A percentile compares a stretch with the other conserved stretches of the same genome.
These are phyloP conservation scores for Tenualosa ilisha DNA, from an alignment of 2,797 vertebrate species.

Conservation along the genomic window DNA sequence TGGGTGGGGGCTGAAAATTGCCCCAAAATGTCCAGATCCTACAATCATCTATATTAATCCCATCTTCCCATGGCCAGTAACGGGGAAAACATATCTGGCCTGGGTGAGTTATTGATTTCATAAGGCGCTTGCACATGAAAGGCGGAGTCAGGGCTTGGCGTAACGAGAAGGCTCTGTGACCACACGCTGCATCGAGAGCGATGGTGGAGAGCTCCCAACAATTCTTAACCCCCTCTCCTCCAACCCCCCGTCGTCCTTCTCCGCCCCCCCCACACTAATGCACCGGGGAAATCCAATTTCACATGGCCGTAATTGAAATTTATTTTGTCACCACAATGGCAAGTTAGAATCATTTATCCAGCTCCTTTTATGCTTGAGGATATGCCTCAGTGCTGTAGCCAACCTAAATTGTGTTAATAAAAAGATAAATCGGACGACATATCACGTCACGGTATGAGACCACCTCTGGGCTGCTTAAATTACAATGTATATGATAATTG, in stretches of 20 bases:
- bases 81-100: constrained; percentile 67
- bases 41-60: constrained; percentile 71
- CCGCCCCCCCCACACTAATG: constrained; percentile 52
- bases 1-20: constrained; percentile 57
- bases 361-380: constrained; percentile 53
- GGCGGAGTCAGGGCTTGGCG: constrained; percentile 45
- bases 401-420: constrained; percentile 53
- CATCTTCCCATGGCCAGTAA: constrained; percentile 55
- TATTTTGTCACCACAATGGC: constrained; percentile 69
- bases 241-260: neutral
- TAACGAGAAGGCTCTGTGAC: constrained; percentile 56
- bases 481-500: constrained; percentile 20
- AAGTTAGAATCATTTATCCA: constrained; percentile 62
- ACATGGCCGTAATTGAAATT: constrained; percentile 75
- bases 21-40: constrained; percentile 54
- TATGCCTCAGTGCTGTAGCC: constrained; percentile 37
- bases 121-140: constrained; percentile 49
- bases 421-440: constrained; percentile 44
- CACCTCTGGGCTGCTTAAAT: constrained; percentile 22
- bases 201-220: constrained; percentile 65
- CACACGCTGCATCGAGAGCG: constrained; percentile 51
- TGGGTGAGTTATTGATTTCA: constrained; percentile 76
- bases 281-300: constrained; percentile 74
- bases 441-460: constrained; percentile 44
- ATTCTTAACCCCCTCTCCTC: constrained; percentile 58